Conservation (phyloP, 2,113 vertebrate species). For the Prinia subflava region DNA sequence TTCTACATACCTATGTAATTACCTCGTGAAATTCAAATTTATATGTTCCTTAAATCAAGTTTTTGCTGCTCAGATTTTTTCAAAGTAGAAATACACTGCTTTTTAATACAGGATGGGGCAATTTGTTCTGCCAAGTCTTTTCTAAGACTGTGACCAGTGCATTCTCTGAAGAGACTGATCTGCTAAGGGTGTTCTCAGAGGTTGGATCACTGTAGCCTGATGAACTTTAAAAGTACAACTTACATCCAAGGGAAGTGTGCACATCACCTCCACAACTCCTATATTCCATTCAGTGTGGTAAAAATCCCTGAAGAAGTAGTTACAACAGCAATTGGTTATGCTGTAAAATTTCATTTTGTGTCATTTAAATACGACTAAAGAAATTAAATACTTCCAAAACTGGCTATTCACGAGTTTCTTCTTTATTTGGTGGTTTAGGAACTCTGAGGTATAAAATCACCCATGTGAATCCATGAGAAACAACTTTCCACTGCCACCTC, state of each 20-base stretch:
- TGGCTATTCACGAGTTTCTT: not conserved
- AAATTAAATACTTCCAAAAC: not conserved
- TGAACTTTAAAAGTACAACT: not conserved
- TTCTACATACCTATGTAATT: not conserved
- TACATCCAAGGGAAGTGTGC: not conserved
- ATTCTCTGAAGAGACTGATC: not conserved
- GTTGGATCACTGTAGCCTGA: accelerated
- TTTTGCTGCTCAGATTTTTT: not conserved
- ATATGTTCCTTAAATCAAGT: not conserved
- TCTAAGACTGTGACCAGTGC: not conserved
- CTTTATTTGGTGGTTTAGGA: not conserved
- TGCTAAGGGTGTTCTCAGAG: not conserved
- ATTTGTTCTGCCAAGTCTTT: not conserved
- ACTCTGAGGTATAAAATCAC: not conserved
- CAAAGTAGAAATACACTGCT: not conserved
- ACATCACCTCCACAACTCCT: not conserved
- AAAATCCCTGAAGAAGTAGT: not conserved
- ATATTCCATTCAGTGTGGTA: not conserved
- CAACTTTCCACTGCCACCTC: not conserved
- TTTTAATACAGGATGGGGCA: not conserved
- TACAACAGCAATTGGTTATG: not conserved
- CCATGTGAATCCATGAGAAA: not conserved
- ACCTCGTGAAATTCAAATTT: not conserved
- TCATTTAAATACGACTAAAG: not conserved
- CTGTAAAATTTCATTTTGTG: not conserved